phyloP scores from a whole-genome alignment of 2,113 vertebrate species.

The Canis aureus region DNA sequence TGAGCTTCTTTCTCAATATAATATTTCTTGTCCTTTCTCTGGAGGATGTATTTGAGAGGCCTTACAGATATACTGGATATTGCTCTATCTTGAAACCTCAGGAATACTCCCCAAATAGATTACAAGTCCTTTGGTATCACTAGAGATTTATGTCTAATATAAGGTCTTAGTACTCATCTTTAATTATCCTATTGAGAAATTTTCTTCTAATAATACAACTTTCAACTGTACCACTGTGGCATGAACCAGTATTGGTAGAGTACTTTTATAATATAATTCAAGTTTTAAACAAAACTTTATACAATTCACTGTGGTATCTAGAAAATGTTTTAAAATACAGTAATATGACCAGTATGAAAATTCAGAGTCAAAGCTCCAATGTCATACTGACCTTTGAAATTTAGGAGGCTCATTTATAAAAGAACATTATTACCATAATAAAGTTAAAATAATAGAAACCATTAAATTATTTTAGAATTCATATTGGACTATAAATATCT shows the following conservation, averaged over 20 bases:
- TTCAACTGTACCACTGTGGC: background rate
- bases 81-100: background rate
- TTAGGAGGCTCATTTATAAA: background rate
- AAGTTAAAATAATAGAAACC: slow-evolving; percentile 56
- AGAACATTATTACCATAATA: background rate
- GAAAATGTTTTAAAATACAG: slow-evolving; percentile 40
- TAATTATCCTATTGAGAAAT: slow-evolving; percentile 45
- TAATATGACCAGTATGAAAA: background rate
- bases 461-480: slow-evolving; percentile 38
- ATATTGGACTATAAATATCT: background rate
- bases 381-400: slow-evolving; percentile 25
- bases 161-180: slow-evolving; percentile 37
- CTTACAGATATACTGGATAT: slow-evolving; percentile 1
- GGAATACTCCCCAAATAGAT: background rate
- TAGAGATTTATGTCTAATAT: slow-evolving; percentile 46
- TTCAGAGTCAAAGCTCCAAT: background rate
- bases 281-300: slow-evolving; percentile 8
- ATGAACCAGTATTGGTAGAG: background rate
- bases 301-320: background rate
- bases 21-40: slow-evolving; percentile 49
- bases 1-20: slow-evolving; percentile 59
- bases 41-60: slow-evolving; percentile 5
- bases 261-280: background rate
- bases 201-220: slow-evolving; percentile 53
- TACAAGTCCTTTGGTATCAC: slow-evolving; percentile 28